phyloP scores from a whole-genome alignment of 2,888 invertebrate genomes.

The Prosapia bicincta region DNA sequence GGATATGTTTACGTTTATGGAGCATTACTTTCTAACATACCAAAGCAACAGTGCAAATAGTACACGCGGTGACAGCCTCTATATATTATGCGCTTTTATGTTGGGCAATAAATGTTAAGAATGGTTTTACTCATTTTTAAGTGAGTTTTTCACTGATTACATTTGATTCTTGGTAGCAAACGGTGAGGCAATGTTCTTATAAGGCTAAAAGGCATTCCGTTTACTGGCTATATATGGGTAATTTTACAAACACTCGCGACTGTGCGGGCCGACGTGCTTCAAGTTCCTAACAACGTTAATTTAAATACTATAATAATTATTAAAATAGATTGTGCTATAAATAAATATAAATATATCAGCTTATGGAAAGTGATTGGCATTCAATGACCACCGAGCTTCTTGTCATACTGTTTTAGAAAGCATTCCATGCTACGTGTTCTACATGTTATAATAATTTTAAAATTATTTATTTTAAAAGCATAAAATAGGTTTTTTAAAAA shows the following conservation, averaged over 20 bases:
- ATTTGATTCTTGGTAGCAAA: neutral
- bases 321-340: too few relatives aligned
- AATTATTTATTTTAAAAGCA: too few relatives aligned
- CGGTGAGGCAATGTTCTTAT: neutral
- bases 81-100: neutral
- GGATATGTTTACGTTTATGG: neutral
- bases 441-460: too few relatives aligned
- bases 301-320: too few relatives aligned
- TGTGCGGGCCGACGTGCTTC: neutral
- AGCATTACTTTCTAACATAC: neutral
- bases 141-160: neutral
- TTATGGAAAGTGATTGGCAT: too few relatives aligned
- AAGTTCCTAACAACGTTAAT: too few relatives aligned
- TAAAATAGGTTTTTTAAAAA: too few relatives aligned
- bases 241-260: neutral
- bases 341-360: too few relatives aligned
- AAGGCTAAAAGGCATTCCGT: neutral
- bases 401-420: too few relatives aligned
- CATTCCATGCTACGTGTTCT: too few relatives aligned
- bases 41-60: neutral
- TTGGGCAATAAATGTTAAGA: neutral
- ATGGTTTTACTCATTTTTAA: neutral
- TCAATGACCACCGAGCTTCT: too few relatives aligned
- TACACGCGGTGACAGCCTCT: neutral
- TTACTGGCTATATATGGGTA: neutral